These are phyloP conservation scores for Nephila pilipes DNA, from an alignment of 1,140 invertebrate species.

Conservation along the genomic window DNA sequence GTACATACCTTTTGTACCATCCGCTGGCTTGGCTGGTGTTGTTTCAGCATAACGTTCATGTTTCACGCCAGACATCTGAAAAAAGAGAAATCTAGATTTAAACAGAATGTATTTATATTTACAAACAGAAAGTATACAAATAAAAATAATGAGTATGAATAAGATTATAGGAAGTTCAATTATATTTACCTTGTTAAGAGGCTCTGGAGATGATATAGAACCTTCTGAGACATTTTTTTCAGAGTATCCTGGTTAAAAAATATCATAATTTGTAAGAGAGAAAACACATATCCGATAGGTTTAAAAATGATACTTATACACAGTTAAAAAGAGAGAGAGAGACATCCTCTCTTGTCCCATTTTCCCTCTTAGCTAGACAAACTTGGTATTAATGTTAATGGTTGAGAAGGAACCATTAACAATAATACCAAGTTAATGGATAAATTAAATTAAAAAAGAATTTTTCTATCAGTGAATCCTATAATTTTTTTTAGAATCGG, in stretches of 20 bases:
- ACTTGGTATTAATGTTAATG: no score
- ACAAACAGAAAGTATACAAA: background rate
- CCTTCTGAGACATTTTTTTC: constrained; percentile 45
- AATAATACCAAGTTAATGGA: no score
- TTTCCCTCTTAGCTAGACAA: no score
- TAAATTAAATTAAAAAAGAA: no score
- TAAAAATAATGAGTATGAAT: background rate
- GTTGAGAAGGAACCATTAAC: no score
- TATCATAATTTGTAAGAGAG: background rate
- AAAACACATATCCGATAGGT: no score
- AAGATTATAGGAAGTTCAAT: background rate
- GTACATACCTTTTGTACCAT: background rate
- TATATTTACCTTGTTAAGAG: constrained; percentile 9
- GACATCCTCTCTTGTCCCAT: no score
- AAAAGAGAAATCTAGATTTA: background rate
- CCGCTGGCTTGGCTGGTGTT: background rate
- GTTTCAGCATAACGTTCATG: constrained; percentile 46
- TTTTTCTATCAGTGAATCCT: no score
- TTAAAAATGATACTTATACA: no score
- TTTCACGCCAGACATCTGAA: background rate
- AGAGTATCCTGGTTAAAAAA: constrained; percentile 22
- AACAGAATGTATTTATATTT: background rate
- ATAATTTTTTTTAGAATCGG: no score
- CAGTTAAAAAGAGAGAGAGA: no score
- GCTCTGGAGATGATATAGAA: constrained; percentile 47